phyloP scores from a whole-genome alignment of 2,113 vertebrate genomes.

The Dasypus novemcinctus region DNA sequence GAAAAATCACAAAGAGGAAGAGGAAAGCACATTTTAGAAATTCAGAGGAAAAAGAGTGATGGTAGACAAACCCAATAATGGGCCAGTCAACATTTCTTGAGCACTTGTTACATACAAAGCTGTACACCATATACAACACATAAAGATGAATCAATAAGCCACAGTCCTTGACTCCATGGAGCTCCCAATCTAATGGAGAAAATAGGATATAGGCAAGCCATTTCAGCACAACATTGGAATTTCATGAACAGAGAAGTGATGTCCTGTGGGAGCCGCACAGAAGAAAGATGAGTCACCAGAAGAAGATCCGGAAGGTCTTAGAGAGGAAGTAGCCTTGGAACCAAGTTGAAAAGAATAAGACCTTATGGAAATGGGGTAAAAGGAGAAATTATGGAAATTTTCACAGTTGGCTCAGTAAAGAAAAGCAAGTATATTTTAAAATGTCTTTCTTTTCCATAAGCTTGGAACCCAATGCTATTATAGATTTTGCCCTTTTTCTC shows the following conservation, averaged over 20 bases:
- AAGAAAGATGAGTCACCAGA: not conserved
- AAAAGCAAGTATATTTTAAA: not conserved
- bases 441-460: not conserved
- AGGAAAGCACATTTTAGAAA: not conserved
- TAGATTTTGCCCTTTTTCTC: not conserved
- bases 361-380: not conserved
- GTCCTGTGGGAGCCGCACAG: not conserved
- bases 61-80: not conserved
- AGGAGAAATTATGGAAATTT: not conserved
- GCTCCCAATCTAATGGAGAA: not conserved
- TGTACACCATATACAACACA: accelerated
- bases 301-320: not conserved
- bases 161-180: not conserved
- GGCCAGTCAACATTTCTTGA: not conserved
- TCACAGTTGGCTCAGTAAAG: not conserved
- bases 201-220: not conserved
- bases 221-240: not conserved
- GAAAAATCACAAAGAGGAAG: not conserved
- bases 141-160: not conserved
- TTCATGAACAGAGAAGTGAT: not conserved
- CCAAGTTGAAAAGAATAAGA: not conserved
- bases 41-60: not conserved
- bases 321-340: not conserved
- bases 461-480: not conserved
- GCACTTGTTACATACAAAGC: not conserved